Percentiles rank a stretch among this genome's conserved stretches.
These are phyloP conservation scores for Ophiothrix spiculata DNA, from an alignment of 35 echinoderm and acorn worm genomes.

Conservation along the genomic window DNA sequence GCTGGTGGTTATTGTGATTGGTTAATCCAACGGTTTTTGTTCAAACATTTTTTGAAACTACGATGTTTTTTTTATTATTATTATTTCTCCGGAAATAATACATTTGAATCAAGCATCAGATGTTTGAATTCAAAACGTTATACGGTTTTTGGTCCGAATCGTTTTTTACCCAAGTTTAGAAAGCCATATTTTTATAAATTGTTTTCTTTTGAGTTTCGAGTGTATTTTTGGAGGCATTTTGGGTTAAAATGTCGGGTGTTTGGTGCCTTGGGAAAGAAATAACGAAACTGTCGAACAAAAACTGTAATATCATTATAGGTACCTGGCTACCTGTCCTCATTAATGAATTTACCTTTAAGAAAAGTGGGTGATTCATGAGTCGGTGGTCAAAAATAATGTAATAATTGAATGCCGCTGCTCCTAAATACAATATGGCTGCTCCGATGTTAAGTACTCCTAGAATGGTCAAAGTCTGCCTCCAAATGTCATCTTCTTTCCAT, in stretches of 20 bases:
- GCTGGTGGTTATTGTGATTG: too few species aligned
- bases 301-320: neutral
- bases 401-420: neutral
- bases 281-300: neutral
- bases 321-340: neutral
- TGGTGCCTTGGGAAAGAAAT: neutral
- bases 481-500: conserved; percentile 65
- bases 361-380: neutral
- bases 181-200: too few species aligned
- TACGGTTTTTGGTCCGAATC: too few species aligned
- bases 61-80: too few species aligned
- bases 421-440: conserved; percentile 64
- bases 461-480: conserved; percentile 53
- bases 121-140: too few species aligned
- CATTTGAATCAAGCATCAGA: too few species aligned
- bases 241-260: neutral
- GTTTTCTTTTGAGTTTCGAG: too few species aligned
- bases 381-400: neutral
- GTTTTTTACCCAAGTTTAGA: too few species aligned
- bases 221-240: too few species aligned
- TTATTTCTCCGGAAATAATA: too few species aligned
- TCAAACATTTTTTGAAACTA: too few species aligned
- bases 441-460: conserved; percentile 60
- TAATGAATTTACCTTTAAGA: neutral
- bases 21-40: too few species aligned